Percentiles rank a stretch among this genome's conserved stretches.
Conservation (phyloP, 2,113 vertebrate genomes). For the Spermophilus dauricus region DNA sequence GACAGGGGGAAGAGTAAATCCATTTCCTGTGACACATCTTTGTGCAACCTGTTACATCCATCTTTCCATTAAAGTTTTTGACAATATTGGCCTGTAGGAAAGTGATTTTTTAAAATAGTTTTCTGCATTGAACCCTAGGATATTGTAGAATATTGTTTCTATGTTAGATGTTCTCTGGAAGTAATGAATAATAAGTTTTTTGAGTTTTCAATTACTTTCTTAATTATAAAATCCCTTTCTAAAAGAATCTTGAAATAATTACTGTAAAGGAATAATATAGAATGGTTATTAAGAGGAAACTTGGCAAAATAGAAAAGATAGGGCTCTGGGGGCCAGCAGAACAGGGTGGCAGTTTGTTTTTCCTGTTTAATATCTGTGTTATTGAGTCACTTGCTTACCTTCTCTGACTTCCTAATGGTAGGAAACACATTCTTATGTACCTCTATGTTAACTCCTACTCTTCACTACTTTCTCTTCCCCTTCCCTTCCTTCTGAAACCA, state of each 20-base stretch:
- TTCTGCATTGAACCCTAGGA: background rate
- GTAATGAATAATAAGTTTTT: background rate
- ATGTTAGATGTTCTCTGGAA: background rate
- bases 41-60: background rate
- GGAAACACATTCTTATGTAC: background rate
- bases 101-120: background rate
- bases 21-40: background rate
- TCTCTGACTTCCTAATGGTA: background rate
- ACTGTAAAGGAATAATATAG: background rate
- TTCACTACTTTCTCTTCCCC: background rate
- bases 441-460: background rate
- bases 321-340: background rate
- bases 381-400: background rate
- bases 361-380: background rate
- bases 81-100: background rate
- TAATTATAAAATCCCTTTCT: constrained; percentile 1
- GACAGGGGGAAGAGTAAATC: background rate
- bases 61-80: constrained; percentile 27
- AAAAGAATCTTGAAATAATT: background rate
- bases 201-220: constrained; percentile 31
- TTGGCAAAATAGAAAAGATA: background rate
- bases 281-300: constrained; percentile 42
- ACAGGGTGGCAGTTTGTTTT: background rate
- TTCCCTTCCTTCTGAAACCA: background rate
- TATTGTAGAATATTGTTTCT: background rate